A percentile compares a stretch with the other conserved stretches of the same genome.
Conservation (phyloP, 2,888 invertebrate species). For the Stenoptilia bipunctidactyla region DNA sequence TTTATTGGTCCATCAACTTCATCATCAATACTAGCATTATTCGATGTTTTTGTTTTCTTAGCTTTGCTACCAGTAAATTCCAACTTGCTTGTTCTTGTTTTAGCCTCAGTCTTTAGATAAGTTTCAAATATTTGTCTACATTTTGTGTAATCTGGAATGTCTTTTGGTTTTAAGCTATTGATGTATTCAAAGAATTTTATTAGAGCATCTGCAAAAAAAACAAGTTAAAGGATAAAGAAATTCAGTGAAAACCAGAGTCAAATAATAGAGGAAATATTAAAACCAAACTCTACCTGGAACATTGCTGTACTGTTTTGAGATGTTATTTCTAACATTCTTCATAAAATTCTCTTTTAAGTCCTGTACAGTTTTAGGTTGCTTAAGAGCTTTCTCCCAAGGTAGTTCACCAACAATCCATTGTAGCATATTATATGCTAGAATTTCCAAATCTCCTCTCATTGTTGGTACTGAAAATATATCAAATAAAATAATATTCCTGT, state of each 20-base stretch:
- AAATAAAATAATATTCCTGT: background rate
- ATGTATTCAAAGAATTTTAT: constrained; percentile 78
- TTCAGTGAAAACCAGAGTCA: background rate
- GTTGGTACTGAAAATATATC: constrained; percentile 71
- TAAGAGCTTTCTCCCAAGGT: constrained; percentile 85
- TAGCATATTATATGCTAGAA: constrained; percentile 92
- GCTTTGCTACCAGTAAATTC: constrained; percentile 58
- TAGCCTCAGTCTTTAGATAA: constrained; percentile 75
- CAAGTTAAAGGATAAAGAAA: background rate
- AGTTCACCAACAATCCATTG: constrained; percentile 89
- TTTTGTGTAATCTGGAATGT: constrained; percentile 80
- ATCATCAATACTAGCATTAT: constrained; percentile 13
- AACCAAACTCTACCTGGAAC: constrained; percentile 38
- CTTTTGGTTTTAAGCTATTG: constrained; percentile 76
- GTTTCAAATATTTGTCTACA: constrained; percentile 75
- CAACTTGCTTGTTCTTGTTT: constrained; percentile 69
- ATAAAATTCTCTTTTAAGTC: constrained; percentile 78
- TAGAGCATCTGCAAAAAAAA: constrained; percentile 66
- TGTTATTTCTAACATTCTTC: constrained; percentile 53
- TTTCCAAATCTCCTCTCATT: constrained; percentile 93
- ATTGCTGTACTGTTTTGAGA: constrained; percentile 40
- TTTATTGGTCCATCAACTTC: constrained; percentile 16
- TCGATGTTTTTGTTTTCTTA: constrained; percentile 17
- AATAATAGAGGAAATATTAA: constrained; percentile 1
- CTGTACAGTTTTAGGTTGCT: constrained; percentile 74